Evolutionary conservation across 2,797 vertebrate genomes (phyloP).

Genomic region (Vireo griseus): DNA sequence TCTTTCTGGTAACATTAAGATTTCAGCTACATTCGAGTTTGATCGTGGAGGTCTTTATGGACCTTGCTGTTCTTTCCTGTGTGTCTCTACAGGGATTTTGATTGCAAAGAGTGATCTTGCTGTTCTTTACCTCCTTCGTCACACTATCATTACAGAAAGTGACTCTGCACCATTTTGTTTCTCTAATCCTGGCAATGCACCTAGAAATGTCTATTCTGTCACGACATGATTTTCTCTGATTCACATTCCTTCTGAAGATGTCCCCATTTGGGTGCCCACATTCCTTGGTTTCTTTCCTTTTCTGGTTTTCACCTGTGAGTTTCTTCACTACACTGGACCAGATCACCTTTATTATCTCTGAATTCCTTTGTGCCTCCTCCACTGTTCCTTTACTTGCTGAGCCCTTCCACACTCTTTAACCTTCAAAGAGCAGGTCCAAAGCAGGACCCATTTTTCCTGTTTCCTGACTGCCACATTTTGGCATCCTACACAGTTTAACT

Average conservation of each 20-base stretch:
- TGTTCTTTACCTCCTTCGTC: background rate
- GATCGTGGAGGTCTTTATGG: background rate
- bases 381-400: background rate
- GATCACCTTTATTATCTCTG: background rate
- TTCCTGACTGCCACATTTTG: background rate
- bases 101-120: background rate
- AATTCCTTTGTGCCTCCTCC: background rate
- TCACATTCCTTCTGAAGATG: background rate
- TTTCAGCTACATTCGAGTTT: background rate
- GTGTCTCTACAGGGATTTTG: background rate
- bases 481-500: background rate
- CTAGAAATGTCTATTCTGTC: background rate
- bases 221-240: accelerated
- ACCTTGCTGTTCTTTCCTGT: background rate
- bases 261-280: background rate
- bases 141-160: no score
- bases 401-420: background rate
- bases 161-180: background rate
- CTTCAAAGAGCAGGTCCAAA: background rate
- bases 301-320: background rate
- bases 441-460: background rate
- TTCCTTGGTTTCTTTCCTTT: background rate
- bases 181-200: background rate
- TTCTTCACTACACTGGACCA: background rate
- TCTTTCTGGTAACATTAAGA: background rate